Conservation (phyloP, 1,140 invertebrate genomes). For the Rhizoglyphus robini region DNA sequence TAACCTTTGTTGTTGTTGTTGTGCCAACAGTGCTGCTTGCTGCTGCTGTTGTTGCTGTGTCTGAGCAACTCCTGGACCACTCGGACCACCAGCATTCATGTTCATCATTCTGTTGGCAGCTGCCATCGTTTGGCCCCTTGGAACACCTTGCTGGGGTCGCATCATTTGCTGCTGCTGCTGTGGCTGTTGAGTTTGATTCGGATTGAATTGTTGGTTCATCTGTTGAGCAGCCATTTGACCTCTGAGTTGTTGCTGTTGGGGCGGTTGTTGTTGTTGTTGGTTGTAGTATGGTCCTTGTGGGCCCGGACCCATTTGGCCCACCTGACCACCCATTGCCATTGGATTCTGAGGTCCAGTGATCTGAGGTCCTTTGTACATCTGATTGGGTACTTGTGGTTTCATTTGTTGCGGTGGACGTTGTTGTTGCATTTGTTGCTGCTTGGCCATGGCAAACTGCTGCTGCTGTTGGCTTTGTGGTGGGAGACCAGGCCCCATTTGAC, state of each 20-base stretch:
- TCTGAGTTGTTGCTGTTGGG: not conserved
- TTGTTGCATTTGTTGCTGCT: not conserved
- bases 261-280: conserved; percentile 2
- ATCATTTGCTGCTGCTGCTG: not conserved
- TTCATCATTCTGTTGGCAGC: no score
- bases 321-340: not conserved
- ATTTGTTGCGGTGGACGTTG: not conserved
- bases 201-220: not conserved
- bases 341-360: not conserved
- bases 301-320: not conserved
- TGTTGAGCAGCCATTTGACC: not conserved
- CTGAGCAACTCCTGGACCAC: not conserved
- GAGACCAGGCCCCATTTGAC: not conserved
- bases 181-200: not conserved
- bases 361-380: not conserved
- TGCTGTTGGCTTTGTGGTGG: not conserved
- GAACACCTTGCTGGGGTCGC: not conserved
- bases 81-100: not conserved
- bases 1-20: not conserved
- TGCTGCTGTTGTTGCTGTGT: not conserved
- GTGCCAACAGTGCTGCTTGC: not conserved
- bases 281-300: not conserved
- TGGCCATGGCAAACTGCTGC: not conserved
- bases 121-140: no score
- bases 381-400: not conserved